These are phyloP conservation scores for Neosilurus hyrtlii DNA, from an alignment of 2,797 vertebrate genomes.

Conservation along the genomic window DNA sequence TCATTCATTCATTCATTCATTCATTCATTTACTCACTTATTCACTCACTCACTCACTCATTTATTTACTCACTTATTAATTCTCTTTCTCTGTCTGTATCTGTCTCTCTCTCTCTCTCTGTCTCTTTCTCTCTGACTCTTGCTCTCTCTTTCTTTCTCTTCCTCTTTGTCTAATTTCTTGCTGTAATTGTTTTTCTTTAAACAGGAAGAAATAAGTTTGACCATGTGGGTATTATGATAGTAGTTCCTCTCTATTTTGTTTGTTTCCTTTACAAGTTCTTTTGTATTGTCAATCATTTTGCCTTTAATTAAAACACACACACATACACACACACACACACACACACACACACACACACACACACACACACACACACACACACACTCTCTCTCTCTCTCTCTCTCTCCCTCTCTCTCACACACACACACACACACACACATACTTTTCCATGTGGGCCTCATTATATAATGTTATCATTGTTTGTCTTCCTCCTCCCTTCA, in stretches of 20 bases:
- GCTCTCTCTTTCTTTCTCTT: background rate
- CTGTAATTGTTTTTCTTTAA: background rate
- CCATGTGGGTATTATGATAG: background rate
- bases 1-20: background rate
- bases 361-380: background rate
- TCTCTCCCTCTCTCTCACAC: too few relatives aligned
- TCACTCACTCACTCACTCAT: background rate
- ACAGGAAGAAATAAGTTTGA: background rate
- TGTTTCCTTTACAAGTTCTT: conserved; percentile 1
- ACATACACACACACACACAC: background rate
- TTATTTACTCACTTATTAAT: background rate
- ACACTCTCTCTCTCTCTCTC: too few relatives aligned
- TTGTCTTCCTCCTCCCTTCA: background rate
- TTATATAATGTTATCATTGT: background rate
- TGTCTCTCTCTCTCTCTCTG: background rate
- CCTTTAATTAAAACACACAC: background rate
- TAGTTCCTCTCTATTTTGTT: background rate
- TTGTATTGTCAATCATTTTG: conserved; percentile 7
- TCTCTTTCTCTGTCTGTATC: background rate
- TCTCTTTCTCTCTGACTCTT: background rate
- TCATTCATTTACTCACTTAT: background rate
- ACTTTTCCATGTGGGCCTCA: background rate
- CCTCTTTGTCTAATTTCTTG: background rate
- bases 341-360: background rate
- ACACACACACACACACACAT: too few relatives aligned